Evolutionary conservation across 1,140 invertebrate species (phyloP).

Genomic region (Asobara japonica): DNA sequence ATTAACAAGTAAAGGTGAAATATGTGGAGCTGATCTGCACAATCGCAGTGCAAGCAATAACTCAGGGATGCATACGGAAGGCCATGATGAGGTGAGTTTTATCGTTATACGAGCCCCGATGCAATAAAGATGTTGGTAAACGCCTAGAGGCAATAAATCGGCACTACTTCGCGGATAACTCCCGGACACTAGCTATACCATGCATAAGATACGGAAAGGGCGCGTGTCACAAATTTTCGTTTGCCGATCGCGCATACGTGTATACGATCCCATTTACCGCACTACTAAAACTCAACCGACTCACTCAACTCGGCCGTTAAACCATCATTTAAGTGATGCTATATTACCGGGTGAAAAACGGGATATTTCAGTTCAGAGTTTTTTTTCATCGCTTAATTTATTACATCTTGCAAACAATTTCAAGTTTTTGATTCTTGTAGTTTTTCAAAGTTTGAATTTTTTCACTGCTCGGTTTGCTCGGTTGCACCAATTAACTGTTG

Average conservation of each 20-base stretch:
- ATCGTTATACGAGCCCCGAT: constrained; percentile 28
- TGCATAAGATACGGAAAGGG: constrained; percentile 15
- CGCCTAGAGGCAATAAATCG: constrained; percentile 33
- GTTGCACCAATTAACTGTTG: no score
- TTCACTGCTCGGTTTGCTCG: no score
- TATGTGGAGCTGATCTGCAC: not conserved
- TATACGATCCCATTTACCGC: constrained; percentile 25
- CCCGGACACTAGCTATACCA: not conserved
- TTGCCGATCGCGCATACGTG: constrained; percentile 7
- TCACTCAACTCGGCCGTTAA: constrained; percentile 28
- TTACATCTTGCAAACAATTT: no score
- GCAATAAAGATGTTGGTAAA: constrained; percentile 31
- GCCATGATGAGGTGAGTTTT: constrained; percentile 20
- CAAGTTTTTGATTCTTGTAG: no score
- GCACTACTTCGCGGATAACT: constrained; percentile 1
- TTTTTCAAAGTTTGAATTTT: no score
- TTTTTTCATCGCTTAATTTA: not conserved
- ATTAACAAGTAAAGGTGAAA: no score
- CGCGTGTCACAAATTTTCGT: constrained; percentile 24
- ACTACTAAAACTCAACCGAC: constrained; percentile 35
- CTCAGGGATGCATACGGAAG: not conserved
- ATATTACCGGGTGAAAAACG: constrained; percentile 18
- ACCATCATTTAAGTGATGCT: constrained; percentile 30
- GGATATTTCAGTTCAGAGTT: not conserved
- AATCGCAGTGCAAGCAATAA: not conserved